Percentiles rank a stretch among this genome's conserved stretches.
Conservation (phyloP, 2,113 vertebrate genomes). For the Chrysemys picta region DNA sequence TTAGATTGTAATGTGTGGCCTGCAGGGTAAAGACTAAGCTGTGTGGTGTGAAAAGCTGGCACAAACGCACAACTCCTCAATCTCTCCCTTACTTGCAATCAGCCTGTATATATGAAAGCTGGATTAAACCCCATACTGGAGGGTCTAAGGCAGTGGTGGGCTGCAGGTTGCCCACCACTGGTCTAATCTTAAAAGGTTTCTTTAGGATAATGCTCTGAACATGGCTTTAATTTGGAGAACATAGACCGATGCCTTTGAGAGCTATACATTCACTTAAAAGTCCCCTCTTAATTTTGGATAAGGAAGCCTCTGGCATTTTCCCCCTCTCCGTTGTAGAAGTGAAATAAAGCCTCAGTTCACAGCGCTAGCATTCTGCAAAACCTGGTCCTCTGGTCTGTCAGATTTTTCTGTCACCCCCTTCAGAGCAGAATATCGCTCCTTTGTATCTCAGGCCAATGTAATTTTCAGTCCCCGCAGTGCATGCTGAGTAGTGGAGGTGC, state of each 20-base stretch:
- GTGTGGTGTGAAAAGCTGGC: not conserved
- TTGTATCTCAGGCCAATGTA: not conserved
- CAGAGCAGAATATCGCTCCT: not conserved
- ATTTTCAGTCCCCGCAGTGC: not conserved
- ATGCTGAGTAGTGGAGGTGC: not conserved
- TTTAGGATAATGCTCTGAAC: not conserved
- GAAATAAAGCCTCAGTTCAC: not conserved
- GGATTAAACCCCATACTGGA: not conserved
- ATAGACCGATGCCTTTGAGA: fast-evolving
- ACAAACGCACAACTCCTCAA: not conserved
- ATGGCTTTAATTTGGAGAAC: not conserved
- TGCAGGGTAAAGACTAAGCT: not conserved
- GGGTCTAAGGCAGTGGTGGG: too few relatives aligned
- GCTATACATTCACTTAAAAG: not conserved
- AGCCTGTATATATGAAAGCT: not conserved
- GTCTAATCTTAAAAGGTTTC: not conserved
- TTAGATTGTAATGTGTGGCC: not conserved
- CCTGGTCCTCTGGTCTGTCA: not conserved
- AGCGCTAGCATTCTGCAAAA: not conserved
- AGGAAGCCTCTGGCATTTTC: not conserved
- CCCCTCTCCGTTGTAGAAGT: not conserved
- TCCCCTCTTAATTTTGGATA: fast-evolving
- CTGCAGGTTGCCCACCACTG: too few relatives aligned
- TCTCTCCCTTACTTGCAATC: not conserved
- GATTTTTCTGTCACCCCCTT: not conserved